These are phyloP conservation scores for Acromyrmex echinatior DNA, from an alignment of 1,140 invertebrate genomes.

Conservation along the genomic window DNA sequence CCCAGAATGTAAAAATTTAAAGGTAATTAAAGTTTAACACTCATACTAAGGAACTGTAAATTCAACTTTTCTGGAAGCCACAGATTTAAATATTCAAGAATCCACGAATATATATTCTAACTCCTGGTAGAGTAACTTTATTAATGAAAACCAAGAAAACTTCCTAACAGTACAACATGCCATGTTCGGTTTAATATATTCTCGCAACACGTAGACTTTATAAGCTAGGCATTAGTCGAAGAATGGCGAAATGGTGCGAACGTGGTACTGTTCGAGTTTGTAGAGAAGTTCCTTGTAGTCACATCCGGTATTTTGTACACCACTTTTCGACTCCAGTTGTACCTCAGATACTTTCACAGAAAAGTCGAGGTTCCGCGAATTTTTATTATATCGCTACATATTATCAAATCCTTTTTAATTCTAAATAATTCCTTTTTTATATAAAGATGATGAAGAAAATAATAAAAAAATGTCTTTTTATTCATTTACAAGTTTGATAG, in stretches of 20 bases:
- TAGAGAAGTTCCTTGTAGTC: conserved; percentile 12
- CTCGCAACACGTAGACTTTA: conserved; percentile 54
- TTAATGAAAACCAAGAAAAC: conserved; percentile 59
- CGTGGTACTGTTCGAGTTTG: conserved; percentile 45
- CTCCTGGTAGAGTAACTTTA: conserved; percentile 34
- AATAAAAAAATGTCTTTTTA: not conserved
- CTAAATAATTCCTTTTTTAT: conserved; percentile 12
- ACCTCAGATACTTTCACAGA: conserved; percentile 39
- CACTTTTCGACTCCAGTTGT: conserved; percentile 50
- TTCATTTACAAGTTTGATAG: not conserved
- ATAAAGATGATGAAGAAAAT: not conserved
- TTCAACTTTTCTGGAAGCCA: conserved; percentile 51
- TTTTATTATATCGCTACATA: conserved; percentile 41
- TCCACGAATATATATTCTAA: conserved; percentile 42
- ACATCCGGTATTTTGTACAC: conserved; percentile 42
- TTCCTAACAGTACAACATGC: conserved; percentile 46
- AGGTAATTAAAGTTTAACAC: conserved; percentile 53
- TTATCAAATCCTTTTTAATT: conserved; percentile 19
- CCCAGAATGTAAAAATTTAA: conserved; percentile 24
- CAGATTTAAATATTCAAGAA: conserved; percentile 55
- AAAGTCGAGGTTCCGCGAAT: conserved; percentile 45
- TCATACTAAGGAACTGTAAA: conserved; percentile 38
- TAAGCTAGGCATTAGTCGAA: conserved; percentile 61
- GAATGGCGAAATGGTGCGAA: conserved; percentile 57
- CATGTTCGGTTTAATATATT: conserved; percentile 56